Evolutionary conservation across 37 sponge, comb jelly and placozoan species (phyloP).

Genomic region (Halisarca cf. caerulea): DNA sequence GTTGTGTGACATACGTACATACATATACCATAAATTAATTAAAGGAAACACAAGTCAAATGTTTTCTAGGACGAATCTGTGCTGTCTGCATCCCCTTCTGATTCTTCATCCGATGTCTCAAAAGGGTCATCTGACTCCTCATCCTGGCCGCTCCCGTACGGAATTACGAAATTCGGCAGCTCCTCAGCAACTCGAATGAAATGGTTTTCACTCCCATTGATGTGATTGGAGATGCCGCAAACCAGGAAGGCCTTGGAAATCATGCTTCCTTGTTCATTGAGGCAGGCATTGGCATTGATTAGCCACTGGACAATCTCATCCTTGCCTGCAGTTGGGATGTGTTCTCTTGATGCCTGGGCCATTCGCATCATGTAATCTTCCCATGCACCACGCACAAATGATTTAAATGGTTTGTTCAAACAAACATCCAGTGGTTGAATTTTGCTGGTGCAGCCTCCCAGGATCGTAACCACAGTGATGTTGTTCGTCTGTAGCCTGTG

Average conservation of each 20-base stretch:
- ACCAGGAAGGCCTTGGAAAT: neutral
- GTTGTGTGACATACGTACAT: no score
- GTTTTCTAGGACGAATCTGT: no score
- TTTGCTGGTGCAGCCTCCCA: conserved; percentile 42
- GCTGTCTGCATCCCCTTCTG: no score
- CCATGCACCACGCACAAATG: neutral
- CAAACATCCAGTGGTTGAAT: conserved; percentile 48
- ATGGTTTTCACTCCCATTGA: neutral
- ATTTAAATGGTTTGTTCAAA: conserved; percentile 46
- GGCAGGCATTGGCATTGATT: neutral
- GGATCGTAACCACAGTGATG: conserved; percentile 31
- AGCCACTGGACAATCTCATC: conserved; percentile 16
- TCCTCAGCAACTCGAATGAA: neutral
- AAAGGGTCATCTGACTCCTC: neutral
- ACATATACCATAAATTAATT: no score
- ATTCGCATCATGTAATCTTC: neutral
- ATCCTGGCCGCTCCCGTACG: conserved; percentile 7
- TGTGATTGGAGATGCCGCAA: neutral
- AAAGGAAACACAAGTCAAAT: no score
- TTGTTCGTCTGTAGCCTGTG: neutral
- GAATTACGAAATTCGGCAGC: neutral
- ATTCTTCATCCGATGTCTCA: no score
- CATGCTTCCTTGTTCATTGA: neutral
- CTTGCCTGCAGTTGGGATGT: neutral
- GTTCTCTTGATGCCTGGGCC: neutral